Conservation (phyloP, 2,888 invertebrate species). For the Oscheius sp. region DNA sequence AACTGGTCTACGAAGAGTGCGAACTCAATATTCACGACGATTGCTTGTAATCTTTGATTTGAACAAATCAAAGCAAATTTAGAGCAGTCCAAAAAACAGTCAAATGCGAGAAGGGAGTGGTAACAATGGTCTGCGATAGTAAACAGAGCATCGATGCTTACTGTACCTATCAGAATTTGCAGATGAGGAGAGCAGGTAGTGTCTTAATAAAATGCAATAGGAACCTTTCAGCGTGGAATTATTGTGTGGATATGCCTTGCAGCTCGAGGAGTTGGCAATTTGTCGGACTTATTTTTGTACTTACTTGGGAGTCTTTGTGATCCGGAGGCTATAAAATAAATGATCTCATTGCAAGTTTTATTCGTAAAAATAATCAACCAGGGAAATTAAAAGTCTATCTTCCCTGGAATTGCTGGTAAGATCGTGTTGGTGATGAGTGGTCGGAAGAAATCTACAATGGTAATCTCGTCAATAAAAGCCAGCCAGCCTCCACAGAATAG, state of each 20-base stretch:
- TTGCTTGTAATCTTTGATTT: not conserved
- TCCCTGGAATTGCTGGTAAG: no score
- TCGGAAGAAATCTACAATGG: no score
- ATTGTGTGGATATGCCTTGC: conserved; percentile 23
- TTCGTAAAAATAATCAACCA: no score
- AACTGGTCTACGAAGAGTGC: conserved; percentile 25
- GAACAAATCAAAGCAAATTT: not conserved
- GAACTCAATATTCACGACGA: conserved; percentile 20
- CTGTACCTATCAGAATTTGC: conserved; percentile 28
- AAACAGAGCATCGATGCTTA: conserved; percentile 24
- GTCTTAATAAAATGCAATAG: not conserved
- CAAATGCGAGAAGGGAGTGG: conserved; percentile 28
- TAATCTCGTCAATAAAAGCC: no score
- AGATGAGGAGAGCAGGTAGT: conserved; percentile 18
- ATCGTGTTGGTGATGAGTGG: no score
- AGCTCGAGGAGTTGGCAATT: no score
- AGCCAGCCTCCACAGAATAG: no score
- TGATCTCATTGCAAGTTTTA: no score
- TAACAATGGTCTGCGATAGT: conserved; percentile 19
- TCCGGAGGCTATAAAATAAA: no score
- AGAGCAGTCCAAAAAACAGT: conserved; percentile 22
- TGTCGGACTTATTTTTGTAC: no score
- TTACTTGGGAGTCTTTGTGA: no score
- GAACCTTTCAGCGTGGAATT: conserved; percentile 9
- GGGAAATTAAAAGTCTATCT: no score